phyloP scores from a whole-genome alignment of 2,888 invertebrate genomes.

The Drosophila kuntzei region DNA sequence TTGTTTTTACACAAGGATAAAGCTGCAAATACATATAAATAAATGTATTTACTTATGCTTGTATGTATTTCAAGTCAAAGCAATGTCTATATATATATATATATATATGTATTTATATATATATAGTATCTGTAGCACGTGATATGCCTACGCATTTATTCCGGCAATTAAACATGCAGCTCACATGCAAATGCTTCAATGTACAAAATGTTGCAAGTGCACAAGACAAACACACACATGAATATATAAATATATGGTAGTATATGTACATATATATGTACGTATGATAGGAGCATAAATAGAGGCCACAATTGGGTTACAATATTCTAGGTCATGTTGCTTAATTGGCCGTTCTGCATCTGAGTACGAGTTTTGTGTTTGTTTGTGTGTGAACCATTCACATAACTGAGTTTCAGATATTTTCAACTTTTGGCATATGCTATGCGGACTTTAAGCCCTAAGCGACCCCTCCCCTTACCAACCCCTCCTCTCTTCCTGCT shows the following conservation, averaged over 20 bases:
- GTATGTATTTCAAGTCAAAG: background rate
- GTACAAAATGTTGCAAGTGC: conserved; percentile 46
- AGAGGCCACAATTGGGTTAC: conserved; percentile 49
- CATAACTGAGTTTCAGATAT: conserved; percentile 22
- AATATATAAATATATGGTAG: background rate
- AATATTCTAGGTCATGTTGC: conserved; percentile 70
- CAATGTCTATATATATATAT: background rate
- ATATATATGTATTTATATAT: background rate
- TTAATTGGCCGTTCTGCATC: conserved; percentile 62
- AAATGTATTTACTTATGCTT: background rate
- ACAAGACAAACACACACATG: conserved; percentile 1
- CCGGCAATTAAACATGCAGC: conserved; percentile 66
- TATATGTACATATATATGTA: background rate
- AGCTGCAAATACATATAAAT: background rate
- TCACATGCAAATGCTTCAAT: conserved; percentile 49
- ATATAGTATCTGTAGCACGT: conserved; percentile 49
- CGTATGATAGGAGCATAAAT: conserved; percentile 30
- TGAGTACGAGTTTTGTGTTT: conserved; percentile 4
- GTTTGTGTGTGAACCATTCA: conserved; percentile 14
- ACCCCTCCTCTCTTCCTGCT: too few relatives aligned
- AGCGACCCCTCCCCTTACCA: background rate
- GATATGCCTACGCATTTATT: conserved; percentile 62
- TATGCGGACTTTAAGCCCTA: conserved; percentile 37
- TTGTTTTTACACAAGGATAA: conserved; percentile 29
- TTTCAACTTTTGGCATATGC: conserved; percentile 44